phyloP scores from a whole-genome alignment of 2,888 invertebrate genomes.

The Heliothis peltigera region DNA sequence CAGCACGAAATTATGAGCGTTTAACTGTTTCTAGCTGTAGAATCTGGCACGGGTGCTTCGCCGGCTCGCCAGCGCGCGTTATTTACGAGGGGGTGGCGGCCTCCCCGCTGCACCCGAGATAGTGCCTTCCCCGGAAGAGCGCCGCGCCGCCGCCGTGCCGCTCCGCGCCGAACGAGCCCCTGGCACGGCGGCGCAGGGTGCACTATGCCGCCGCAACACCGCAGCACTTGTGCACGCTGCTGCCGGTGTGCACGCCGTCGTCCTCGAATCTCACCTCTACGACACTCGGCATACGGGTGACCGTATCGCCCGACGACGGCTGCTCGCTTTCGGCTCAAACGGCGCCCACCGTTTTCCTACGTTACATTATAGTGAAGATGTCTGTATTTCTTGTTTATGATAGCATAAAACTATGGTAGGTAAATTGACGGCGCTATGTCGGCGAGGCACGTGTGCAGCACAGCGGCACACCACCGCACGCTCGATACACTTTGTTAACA shows the following conservation, averaged over 20 bases:
- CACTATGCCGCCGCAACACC: slow-evolving; percentile 69
- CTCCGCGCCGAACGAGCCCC: slow-evolving; percentile 69
- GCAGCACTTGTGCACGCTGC: slow-evolving; percentile 85
- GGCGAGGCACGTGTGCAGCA: slow-evolving; percentile 71
- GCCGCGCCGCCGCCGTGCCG: slow-evolving; percentile 76
- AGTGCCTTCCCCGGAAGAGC: slow-evolving; percentile 88
- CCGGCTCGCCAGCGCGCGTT: slow-evolving; percentile 89
- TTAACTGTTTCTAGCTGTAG: slow-evolving; percentile 90
- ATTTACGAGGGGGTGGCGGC: slow-evolving; percentile 88
- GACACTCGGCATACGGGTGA: slow-evolving; percentile 77
- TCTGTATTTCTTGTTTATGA: slow-evolving; percentile 85
- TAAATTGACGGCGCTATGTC: slow-evolving; percentile 80
- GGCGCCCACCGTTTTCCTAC: slow-evolving; percentile 75
- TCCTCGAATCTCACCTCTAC: slow-evolving; percentile 82
- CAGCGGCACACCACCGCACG: slow-evolving; percentile 57
- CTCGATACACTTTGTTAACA: slow-evolving; percentile 69
- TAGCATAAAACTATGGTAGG: slow-evolving; percentile 84
- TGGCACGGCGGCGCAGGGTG: slow-evolving; percentile 63
- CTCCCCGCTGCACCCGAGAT: slow-evolving; percentile 85
- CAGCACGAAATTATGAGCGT: slow-evolving; percentile 90
- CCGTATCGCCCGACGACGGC: slow-evolving; percentile 67
- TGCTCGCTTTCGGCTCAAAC: slow-evolving; percentile 72
- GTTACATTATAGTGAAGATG: slow-evolving; percentile 83
- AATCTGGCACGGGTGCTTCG: slow-evolving; percentile 90
- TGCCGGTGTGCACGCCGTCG: slow-evolving; percentile 78